phyloP scores from a whole-genome alignment of 2,888 invertebrate genomes.

The Mimachlamys varia region DNA sequence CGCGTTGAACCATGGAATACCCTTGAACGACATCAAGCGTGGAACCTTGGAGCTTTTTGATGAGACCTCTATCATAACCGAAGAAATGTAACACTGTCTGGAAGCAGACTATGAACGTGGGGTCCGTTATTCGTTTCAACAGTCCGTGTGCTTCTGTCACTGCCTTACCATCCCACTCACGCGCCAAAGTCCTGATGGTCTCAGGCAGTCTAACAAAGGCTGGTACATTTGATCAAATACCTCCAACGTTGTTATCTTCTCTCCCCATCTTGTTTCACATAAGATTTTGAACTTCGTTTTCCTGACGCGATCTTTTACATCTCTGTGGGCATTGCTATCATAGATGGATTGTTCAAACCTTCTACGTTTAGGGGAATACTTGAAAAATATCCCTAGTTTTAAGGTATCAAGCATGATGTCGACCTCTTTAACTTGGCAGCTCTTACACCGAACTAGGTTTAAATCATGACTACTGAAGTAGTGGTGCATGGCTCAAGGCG shows the following conservation, averaged over 20 bases:
- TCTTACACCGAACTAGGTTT: constrained; percentile 52
- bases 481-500: constrained; percentile 49
- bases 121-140: no score
- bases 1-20: no score
- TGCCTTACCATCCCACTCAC: no score
- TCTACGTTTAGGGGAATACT: constrained; percentile 59
- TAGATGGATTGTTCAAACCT: constrained; percentile 50
- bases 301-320: constrained; percentile 35
- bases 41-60: no score
- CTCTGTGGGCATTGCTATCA: constrained; percentile 36
- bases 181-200: no score
- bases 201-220: constrained; percentile 50
- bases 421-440: constrained; percentile 58
- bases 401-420: constrained; percentile 55
- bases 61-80: no score
- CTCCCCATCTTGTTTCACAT: constrained; percentile 54
- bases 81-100: no score
- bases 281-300: constrained; percentile 53
- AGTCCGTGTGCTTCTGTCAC: no score
- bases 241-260: constrained; percentile 51
- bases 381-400: constrained; percentile 59
- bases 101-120: no score
- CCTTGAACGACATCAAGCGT: no score
- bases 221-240: constrained; percentile 53
- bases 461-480: constrained; percentile 55